Base-by-base conservation (phyloP, 2,888 invertebrate species). In the Tortricodes alternella region DNA sequence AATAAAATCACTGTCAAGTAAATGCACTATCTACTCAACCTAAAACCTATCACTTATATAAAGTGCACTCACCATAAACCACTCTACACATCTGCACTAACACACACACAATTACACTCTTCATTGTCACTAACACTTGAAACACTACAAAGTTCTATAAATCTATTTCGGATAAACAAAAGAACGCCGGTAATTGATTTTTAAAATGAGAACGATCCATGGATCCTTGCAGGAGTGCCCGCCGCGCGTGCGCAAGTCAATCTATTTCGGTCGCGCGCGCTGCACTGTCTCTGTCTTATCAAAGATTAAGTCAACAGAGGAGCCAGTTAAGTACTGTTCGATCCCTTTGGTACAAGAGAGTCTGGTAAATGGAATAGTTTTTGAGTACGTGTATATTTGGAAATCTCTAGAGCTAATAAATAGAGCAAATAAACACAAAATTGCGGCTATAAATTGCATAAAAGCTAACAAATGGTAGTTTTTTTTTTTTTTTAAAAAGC, bases 261-360 rank as follows among this genome's bases (percentile, higher is more conserved):
- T 86, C 89, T 89, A 89, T 89, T 89, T 89, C 79, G 80, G 84
- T 85, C 79, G 67, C 72, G 69, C 66, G 70, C 68, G 71, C 68
- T 77, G 81, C 80, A 76, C 61, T 74, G 76, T 78, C 85, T 80
- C 80, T 74, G 74, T 83, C 83, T 74, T 70, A 66, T 19, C 87
- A 87, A 64, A 86, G 89, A 88, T 62, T 73, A 75, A 46, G 23
- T 35, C 9, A 27, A 35, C 63, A 76, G 74, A 74, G 52, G 61
- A 16, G 48, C 18, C 46, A 29, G 46, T 24, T 9, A 37, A 29
- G 38, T 41, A 18, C n/a, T 4, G 11, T 29, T 29, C n/a, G n/a
- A n/a, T n/a, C n/a, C n/a, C n/a, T n/a, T n/a, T n/a, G n/a, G n/a
- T n/a, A n/a, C n/a, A n/a, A n/a, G n/a, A n/a, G n/a, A n/a, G n/a